Conservation (phyloP, 2,888 invertebrate genomes). For the Mythimna ferrago region DNA sequence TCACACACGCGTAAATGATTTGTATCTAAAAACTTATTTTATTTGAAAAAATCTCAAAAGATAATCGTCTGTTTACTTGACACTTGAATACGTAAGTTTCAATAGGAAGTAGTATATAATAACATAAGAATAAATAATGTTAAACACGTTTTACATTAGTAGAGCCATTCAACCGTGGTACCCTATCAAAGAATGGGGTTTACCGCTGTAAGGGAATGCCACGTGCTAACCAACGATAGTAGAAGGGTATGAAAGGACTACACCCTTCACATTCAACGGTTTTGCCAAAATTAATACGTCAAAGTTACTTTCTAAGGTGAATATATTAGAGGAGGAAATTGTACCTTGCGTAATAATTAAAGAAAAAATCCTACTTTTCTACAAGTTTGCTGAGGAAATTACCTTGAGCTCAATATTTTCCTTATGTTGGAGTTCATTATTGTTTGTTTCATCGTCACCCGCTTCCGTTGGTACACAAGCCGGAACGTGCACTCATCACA, state of each 20-base stretch:
- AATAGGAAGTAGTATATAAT: neutral
- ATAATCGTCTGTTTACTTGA: neutral
- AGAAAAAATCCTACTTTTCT: neutral
- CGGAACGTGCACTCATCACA: slow-evolving; percentile 75
- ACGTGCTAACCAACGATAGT: slow-evolving; percentile 31
- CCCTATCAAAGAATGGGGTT: slow-evolving; percentile 21
- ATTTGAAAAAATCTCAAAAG: neutral
- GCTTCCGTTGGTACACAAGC: slow-evolving; percentile 64
- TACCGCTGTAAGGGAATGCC: slow-evolving; percentile 25
- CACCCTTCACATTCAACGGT: slow-evolving; percentile 24
- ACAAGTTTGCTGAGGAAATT: slow-evolving; percentile 12
- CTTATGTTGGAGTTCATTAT: slow-evolving; percentile 41
- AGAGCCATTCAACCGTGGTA: slow-evolving; percentile 2
- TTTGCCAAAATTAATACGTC: slow-evolving; percentile 8
- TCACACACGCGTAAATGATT: neutral
- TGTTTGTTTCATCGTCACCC: slow-evolving; percentile 53
- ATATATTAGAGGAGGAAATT: neutral
- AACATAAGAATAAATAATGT: slow-evolving; percentile 7
- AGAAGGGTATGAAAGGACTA: slow-evolving; percentile 24
- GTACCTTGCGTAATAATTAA: neutral
- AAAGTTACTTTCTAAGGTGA: neutral
- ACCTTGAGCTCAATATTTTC: slow-evolving; percentile 38
- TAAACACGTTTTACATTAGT: slow-evolving; percentile 14
- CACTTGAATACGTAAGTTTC: neutral
- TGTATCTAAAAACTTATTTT: neutral